phyloP scores from a whole-genome alignment of 2,888 invertebrate species.

The Neoaliturus tenellus region DNA sequence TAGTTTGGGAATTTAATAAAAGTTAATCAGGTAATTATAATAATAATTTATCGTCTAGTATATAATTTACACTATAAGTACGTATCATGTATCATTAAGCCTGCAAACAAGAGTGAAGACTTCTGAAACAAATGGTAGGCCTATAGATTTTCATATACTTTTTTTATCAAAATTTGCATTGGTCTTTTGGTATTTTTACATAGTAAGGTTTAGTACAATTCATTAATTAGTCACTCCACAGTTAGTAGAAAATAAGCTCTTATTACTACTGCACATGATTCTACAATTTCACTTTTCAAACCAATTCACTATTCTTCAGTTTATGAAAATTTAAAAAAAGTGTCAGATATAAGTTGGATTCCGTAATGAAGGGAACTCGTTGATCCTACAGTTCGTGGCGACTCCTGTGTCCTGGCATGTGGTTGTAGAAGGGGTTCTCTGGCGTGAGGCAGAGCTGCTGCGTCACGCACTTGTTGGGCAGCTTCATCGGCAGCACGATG shows the following conservation, averaged over 20 bases:
- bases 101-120: too few species aligned
- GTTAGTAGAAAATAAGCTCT: background rate
- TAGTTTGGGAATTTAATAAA: too few species aligned
- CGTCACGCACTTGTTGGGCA: conserved; percentile 30
- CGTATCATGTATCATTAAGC: too few species aligned
- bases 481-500: conserved; percentile 26
- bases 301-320: background rate
- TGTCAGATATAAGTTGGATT: background rate
- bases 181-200: too few species aligned
- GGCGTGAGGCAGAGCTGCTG: conserved; percentile 22
- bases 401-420: conserved; percentile 11
- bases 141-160: too few species aligned
- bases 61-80: too few species aligned
- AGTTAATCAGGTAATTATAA: too few species aligned
- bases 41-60: too few species aligned
- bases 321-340: background rate
- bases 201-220: too few species aligned
- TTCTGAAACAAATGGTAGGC: too few species aligned
- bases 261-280: background rate
- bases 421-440: conserved; percentile 24
- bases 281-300: background rate
- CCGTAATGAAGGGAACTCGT: background rate
- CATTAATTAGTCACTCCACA: background rate
- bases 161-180: too few species aligned
- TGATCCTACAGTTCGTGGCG: background rate